A percentile compares a stretch with the other conserved stretches of the same genome.
Conservation (phyloP, 2,797 vertebrate species). For the Petrocephalus schoutedeni region DNA sequence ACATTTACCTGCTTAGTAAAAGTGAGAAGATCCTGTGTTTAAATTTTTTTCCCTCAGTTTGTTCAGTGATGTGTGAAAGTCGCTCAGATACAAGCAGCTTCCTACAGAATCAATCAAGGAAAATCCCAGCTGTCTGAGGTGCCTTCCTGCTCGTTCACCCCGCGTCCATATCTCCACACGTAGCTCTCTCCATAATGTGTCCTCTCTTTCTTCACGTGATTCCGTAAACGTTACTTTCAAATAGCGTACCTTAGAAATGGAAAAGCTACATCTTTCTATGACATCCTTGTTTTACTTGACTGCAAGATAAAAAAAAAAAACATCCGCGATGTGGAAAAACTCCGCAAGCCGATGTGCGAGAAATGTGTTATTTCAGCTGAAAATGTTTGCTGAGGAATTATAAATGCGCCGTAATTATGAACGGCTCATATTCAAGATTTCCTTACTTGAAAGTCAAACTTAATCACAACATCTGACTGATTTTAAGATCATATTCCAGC, state of each 20-base stretch:
- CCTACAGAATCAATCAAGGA: background rate
- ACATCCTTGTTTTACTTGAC: background rate
- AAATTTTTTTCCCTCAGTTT: background rate
- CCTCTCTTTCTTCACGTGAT: background rate
- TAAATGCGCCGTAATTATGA: conserved; percentile 55
- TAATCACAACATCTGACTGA: conserved; percentile 58
- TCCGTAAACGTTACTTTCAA: background rate
- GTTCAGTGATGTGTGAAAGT: background rate
- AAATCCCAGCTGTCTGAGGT: background rate
- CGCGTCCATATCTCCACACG: background rate
- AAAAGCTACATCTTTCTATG: background rate
- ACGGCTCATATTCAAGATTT: conserved; percentile 47
- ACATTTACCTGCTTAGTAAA: background rate
- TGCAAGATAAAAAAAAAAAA: background rate
- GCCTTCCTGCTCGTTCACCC: background rate
- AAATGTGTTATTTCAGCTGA: conserved; percentile 66
- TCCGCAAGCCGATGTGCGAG: conserved; percentile 37
- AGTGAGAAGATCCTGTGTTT: background rate
- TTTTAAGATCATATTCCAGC: conserved; percentile 40
- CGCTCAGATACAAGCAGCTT: background rate
- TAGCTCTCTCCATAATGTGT: background rate
- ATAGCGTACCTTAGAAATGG: background rate
- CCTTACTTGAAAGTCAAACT: conserved; percentile 62
- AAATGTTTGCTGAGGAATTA: conserved; percentile 62
- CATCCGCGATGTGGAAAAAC: conserved; percentile 33